Evolutionary conservation across 2,888 invertebrate species (phyloP), one percentile per base, ranked within the genome.

Genomic region (Oithona nana): DNA sequence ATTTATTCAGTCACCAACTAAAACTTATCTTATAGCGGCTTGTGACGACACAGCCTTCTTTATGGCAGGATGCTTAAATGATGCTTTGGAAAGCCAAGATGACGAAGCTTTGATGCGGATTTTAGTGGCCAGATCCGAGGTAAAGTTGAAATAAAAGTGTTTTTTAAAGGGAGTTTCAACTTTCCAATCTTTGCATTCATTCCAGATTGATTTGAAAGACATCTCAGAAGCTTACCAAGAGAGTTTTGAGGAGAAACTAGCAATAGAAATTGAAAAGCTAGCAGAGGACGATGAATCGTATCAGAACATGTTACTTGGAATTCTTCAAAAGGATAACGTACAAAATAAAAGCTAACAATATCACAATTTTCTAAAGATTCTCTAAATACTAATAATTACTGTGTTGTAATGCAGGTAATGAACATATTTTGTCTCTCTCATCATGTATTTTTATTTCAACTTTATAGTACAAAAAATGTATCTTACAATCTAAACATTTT

Each of bases 31-130:
- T n/a, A 26, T 54, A 16, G 54, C 22, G 16, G 54, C 54, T 24
- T 54, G 54, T 11, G 54, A 54, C 11, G 54, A 54, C 54, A 54
- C 54, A 2, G 54, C 54, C 24, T 54, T 20, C 26, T 54, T 54
- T 26, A 24, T 54, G 3, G 54, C 54, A 3, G 54, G 54, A 24
- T 54, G 54, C 26, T 26, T 54, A 2, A 20, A 54, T 22, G 26
- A 54, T 22, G 16, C 24, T 26, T 26, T 54, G 3, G 26, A 16
- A 26, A 26, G 54, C 6, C 13, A 16, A 16, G 54, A 54, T 26
- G 54, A 54, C 22, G 26, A 24, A 16, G 20, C 24, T 26, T 11
- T 54, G 2, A 54, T 20, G 3, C 4, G 54, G 26, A 54, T 54
- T 26, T 24, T 54, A 24, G 54, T 54, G 3, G 24, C 13, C 3